Base-by-base conservation (phyloP, 2,888 invertebrate genomes). In the Platerodrilus igneus region DNA sequence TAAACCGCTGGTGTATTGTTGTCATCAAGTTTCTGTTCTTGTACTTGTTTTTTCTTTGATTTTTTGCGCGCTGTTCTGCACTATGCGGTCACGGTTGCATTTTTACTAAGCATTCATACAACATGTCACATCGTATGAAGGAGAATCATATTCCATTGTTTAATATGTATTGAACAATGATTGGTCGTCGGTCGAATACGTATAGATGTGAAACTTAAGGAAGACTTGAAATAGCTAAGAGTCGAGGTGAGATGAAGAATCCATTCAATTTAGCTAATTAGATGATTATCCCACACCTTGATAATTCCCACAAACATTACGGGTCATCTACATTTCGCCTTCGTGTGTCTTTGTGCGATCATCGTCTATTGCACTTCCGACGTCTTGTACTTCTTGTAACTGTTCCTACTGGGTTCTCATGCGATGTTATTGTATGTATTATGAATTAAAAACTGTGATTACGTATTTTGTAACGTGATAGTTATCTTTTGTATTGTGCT, bases 281-380 rank as follows among this genome's bases (percentile, higher is more conserved):
- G 20, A 5, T 20, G 10, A 22, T 26, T 43, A 34, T 38, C 43
- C 34, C 43, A 43, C 43, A 35, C 37, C 10, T 28, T 5, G 31
- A 22, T 34, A 32, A 18, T 43, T 43, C 43, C 34, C 43, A 43
- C 43, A 33, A 35, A 7, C 29, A n/a, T n/a, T 15, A 26, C 35
- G 46, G 50, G 50, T 50, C 50, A 50, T 50, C 48, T 46, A 50
- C 50, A 48, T 48, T 48, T 45, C 38, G 41, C 44, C 35, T 32
- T 10, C 16, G 20, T 31, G 20, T 41, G 41, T 41, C 35, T 32
- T 10, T 21, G 20, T 31, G 20, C 32, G 45, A 47, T 48, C 46
- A 47, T 43, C 41, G 37, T 48, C 42, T 46, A 36, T 41, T 42
- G 41, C 40, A 45, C 50, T 47, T 51, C 48, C 47, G 47, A 44